These are phyloP conservation scores for Cryptoprocta ferox DNA, from an alignment of 2,797 vertebrate genomes.

Conservation along the genomic window DNA sequence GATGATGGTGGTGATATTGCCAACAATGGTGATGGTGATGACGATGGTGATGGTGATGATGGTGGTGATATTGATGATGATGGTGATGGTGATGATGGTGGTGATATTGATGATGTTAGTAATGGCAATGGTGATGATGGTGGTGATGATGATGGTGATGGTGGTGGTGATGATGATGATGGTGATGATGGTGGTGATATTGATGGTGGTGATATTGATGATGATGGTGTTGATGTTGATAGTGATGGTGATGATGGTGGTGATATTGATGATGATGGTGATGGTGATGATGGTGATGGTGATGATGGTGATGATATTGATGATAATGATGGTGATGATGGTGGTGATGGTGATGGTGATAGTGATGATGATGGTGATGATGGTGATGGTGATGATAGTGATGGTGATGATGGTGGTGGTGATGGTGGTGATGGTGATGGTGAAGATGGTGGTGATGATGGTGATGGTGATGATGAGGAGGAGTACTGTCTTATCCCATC, in stretches of 20 bases:
- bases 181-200: fast-evolving
- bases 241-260: fast-evolving
- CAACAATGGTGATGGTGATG: neutral
- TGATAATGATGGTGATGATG: neutral
- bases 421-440: fast-evolving
- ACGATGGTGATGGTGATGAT: fast-evolving
- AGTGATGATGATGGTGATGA: fast-evolving
- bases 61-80: fast-evolving
- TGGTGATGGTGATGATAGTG: fast-evolving
- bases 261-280: fast-evolving
- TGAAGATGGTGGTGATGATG: fast-evolving
- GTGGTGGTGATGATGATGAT: fast-evolving
- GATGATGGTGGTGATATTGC: neutral
- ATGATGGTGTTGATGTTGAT: fast-evolving
- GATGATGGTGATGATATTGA: neutral
- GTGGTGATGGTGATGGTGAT: fast-evolving
- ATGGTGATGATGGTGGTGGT: fast-evolving
- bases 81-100: fast-evolving
- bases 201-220: neutral
- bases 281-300: fast-evolving
- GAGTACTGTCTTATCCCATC: neutral
- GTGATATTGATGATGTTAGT: fast-evolving
- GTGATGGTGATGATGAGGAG: fast-evolving
- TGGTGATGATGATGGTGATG: fast-evolving
- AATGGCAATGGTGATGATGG: fast-evolving